These are phyloP conservation scores for Stenodera caucasica DNA, from an alignment of 2,888 invertebrate species.

Conservation along the genomic window DNA sequence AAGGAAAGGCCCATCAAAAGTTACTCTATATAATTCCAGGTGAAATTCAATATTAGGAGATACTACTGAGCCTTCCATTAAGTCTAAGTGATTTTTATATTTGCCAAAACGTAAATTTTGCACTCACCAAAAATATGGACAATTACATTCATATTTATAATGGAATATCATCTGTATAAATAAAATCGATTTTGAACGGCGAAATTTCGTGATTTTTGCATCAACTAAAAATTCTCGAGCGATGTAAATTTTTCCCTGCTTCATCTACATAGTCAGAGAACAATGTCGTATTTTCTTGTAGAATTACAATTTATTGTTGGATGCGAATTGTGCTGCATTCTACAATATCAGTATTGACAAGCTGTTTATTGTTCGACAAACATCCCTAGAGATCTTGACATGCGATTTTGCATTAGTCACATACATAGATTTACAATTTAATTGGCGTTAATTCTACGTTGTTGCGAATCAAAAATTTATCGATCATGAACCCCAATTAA, in stretches of 20 bases:
- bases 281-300: neutral
- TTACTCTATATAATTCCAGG: conserved; percentile 28
- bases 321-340: neutral
- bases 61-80: conserved; percentile 8
- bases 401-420: neutral
- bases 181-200: too few species aligned
- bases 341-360: neutral
- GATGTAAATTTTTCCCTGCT: neutral
- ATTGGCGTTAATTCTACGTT: too few species aligned
- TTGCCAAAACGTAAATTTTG: conserved; percentile 21
- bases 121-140: too few species aligned
- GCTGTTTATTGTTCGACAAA: neutral
- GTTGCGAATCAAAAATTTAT: too few species aligned
- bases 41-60: conserved; percentile 16
- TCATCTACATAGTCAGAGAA: neutral
- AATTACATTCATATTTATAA: conserved; percentile 29
- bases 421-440: neutral
- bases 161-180: too few species aligned
- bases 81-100: conserved; percentile 26
- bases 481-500: neutral
- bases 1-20: conserved; percentile 28
- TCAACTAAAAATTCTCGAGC: neutral
- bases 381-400: neutral
- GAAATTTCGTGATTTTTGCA: neutral
- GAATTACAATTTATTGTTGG: neutral